These are phyloP conservation scores for Scaptomyza polygonia DNA, from an alignment of 2,888 invertebrate genomes.

Conservation along the genomic window DNA sequence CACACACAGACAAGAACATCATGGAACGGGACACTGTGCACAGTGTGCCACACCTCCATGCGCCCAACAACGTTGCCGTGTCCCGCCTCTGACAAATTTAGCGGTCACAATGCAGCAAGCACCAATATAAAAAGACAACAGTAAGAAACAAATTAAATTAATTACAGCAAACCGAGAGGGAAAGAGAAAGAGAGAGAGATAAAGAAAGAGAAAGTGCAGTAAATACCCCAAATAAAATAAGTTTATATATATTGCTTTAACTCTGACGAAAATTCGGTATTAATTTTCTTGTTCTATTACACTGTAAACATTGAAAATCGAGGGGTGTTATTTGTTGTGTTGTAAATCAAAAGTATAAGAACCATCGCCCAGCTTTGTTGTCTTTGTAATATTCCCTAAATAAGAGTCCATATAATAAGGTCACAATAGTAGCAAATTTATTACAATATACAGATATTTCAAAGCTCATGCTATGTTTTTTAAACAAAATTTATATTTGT, in stretches of 20 bases:
- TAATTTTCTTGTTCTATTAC: neutral
- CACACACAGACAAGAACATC: slow-evolving; percentile 1
- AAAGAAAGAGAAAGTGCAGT: neutral
- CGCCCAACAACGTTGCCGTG: slow-evolving; percentile 18
- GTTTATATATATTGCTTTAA: neutral
- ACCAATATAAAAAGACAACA: slow-evolving; percentile 41
- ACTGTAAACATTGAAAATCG: neutral
- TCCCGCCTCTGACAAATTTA: slow-evolving; percentile 58
- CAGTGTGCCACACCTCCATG: slow-evolving; percentile 26
- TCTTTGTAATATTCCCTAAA: too few species aligned
- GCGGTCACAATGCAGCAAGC: slow-evolving; percentile 55
- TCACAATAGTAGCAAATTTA: too few species aligned
- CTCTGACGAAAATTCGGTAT: neutral
- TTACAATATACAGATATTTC: too few species aligned
- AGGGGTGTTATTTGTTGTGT: too few species aligned
- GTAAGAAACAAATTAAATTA: slow-evolving; percentile 29
- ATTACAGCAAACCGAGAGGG: slow-evolving; percentile 1
- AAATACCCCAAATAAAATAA: neutral
- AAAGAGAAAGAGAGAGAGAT: neutral
- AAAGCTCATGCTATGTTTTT: too few species aligned
- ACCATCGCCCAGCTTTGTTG: too few species aligned
- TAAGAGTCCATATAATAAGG: too few species aligned
- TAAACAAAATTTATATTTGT: too few species aligned
- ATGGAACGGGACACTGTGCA: slow-evolving; percentile 36
- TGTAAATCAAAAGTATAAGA: too few species aligned